Evolutionary conservation across 2,888 invertebrate species (phyloP), one percentile per base, ranked within the genome.

Genomic region (Saturnia pavonia): DNA sequence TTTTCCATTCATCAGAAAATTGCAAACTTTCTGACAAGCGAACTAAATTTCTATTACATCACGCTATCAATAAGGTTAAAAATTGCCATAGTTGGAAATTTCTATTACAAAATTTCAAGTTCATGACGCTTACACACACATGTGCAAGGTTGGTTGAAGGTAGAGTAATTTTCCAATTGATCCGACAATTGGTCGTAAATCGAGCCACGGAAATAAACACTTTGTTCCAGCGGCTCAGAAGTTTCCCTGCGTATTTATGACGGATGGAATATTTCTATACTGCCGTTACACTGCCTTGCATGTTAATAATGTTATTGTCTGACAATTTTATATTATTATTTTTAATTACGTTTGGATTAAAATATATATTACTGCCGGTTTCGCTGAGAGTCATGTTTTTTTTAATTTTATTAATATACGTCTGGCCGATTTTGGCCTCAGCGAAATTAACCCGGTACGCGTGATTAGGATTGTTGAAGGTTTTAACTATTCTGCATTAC

Each of bases 141-240:
- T 72, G 74, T 71, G 81, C 88, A 88, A 88, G 87, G 89, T 89
- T 87, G 85, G 76, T 73, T 78, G 82, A 86, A 89, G 88, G 88
- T 89, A 86, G 82, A 76, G 78, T 85, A 90, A 91, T 91, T 85
- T 88, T 90, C 78, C 91, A 92, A 91, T 92, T 91, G 86, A 78
- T 82, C 77, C 78, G 78, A 76, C 88, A 90, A 89, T 89, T 90
- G 88, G 77, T 74, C 75, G 79, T 84, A 81, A 85, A 84, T 87
- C 86, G 80, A 77, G 78, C 80, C 75, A 76, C 85, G 89, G 89
- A 89, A 86, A 85, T 72, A 70, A 77, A 82, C 81, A 83, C 82
- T 85, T 84, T 77, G 83, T 85, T 86, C 84, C 84, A 34, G 34
- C 11, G 34, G 45, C 42, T 45, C 51, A 27, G 3, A 51, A 63